Base-by-base conservation (phyloP, 2,888 invertebrate genomes). In the Hylaea fasciaria region DNA sequence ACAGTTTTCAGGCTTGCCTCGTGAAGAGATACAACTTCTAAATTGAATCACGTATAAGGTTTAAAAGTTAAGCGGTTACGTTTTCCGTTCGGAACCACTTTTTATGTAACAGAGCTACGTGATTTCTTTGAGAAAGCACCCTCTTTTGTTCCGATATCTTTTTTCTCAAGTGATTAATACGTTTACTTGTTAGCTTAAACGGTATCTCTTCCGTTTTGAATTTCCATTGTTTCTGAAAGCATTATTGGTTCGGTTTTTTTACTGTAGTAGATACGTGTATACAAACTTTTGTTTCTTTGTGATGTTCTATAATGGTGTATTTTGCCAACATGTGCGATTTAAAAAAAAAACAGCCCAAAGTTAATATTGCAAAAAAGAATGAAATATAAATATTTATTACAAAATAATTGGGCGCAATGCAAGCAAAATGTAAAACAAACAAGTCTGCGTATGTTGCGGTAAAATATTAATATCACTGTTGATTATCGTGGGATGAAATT, bases 41-140 rank as follows among this genome's bases (percentile, higher is more conserved):
- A 91, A 91, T 91, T 91, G 91, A 90, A 91, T 91, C 91, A 91
- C 91, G 91, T 91, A 90, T 87, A 86, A 85, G 86, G 87, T 89
- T 91, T 89, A 90, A 90, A 91, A 91, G 89, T 91, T 90, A 90
- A 90, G 88, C 87, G 87, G 86, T 89, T 86, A 86, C 87, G 83
- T 86, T 85, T 85, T 82, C 82, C 79, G 83, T 85, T 86, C 75
- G 80, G 80, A 86, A 84, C 86, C 85, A 81, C 84, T 89, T 89
- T 70, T 90, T 89, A 85, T 84, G 80, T 86, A 82, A 82, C 81
- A 74, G 72, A 76, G 76, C 80, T 82, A 87, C 88, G 88, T 89
- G 88, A 85, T 87, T 85, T 85, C 82, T 82, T 82, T 80, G 74
- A 77, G 76, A 82, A 78, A 78, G 77, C 73, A 77, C 76, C 81